These are phyloP conservation scores for Acrocephalus scirpaceus DNA, from an alignment of 2,797 vertebrate species.

Conservation along the genomic window DNA sequence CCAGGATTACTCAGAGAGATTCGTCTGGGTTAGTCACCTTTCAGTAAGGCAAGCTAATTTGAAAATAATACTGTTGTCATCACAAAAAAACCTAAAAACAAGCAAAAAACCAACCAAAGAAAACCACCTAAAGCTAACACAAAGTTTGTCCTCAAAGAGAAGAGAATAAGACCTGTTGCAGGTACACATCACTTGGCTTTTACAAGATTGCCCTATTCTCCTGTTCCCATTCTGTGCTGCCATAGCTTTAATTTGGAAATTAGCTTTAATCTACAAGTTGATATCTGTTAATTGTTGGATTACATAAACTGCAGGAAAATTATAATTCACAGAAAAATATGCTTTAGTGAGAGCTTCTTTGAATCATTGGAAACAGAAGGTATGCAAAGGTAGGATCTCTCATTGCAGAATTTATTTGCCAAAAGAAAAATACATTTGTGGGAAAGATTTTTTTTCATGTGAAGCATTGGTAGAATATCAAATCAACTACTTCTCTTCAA, in stretches of 20 bases:
- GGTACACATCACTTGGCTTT: background rate
- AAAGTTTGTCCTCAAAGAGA: background rate
- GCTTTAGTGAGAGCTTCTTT: background rate
- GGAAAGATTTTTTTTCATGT: background rate
- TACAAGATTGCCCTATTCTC: background rate
- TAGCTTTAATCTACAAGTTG: background rate
- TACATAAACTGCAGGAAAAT: background rate
- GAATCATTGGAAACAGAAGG: background rate
- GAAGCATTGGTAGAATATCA: background rate
- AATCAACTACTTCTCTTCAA: background rate
- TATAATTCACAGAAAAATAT: background rate
- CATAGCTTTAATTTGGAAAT: background rate
- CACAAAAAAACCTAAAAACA: background rate
- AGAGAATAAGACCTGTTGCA: background rate
- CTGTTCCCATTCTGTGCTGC: accelerated
- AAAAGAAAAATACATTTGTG: background rate
- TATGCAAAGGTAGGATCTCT: background rate
- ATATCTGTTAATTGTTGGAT: background rate
- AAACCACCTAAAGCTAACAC: background rate
- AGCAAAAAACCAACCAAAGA: accelerated
- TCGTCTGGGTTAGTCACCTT: background rate
- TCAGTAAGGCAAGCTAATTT: background rate
- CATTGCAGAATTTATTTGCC: background rate
- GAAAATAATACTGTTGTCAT: background rate
- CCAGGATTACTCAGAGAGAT: background rate